Conservation (phyloP, 2,113 vertebrate genomes). For the Chloebia gouldiae region DNA sequence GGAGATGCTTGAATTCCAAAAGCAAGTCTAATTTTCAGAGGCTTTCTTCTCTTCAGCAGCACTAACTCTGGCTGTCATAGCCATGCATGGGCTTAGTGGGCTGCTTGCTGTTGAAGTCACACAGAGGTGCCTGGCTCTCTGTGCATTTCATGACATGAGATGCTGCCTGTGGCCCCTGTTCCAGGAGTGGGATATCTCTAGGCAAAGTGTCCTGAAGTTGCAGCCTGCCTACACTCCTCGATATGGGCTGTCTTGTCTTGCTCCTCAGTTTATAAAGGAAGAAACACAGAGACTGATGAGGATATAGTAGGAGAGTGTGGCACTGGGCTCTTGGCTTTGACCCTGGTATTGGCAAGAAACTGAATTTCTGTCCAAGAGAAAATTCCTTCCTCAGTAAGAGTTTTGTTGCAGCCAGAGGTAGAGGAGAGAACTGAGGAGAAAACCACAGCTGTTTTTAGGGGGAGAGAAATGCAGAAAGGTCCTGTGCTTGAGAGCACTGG, state of each 20-base stretch:
- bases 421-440: not conserved
- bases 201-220: not conserved
- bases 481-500: not conserved
- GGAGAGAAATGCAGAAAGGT: not conserved
- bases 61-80: not conserved
- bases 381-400: not conserved
- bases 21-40: not conserved
- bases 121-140: accelerated
- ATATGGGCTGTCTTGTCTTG: not conserved
- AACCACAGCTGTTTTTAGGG: not conserved
- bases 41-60: not conserved
- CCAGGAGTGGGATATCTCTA: accelerated
- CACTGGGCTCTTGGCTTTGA: not conserved
- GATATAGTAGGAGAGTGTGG: not conserved
- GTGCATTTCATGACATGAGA: not conserved
- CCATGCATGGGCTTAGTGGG: not conserved
- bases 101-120: not conserved
- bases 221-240: not conserved
- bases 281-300: not conserved
- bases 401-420: not conserved
- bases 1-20: not conserved
- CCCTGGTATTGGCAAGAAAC: not conserved
- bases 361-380: not conserved
- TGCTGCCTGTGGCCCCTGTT: not conserved
- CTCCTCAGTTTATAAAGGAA: not conserved